Base-by-base conservation (phyloP, 2,888 invertebrate genomes). In the Scaptomyza parva region DNA sequence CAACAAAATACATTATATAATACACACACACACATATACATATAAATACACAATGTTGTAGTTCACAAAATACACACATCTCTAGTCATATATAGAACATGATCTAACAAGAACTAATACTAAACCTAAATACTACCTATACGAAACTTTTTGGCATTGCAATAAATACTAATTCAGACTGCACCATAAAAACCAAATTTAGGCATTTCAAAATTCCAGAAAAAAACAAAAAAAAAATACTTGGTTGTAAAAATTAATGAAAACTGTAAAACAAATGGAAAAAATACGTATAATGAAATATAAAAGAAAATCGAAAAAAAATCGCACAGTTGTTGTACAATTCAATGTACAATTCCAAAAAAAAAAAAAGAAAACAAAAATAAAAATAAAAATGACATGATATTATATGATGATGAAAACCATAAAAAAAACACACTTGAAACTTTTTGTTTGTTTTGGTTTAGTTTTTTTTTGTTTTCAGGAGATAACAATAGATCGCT, bases 161-260 rank as follows among this genome's bases (percentile, higher is more conserved):
- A 77, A 86, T 79, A 57, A 77, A 86, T 80, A 60, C 57, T n/a
- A n/a, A n/a, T 88, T 83, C 86, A 87, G 88, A 88, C 88, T 88
- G 88, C 88, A 88, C 81, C 52, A 35, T 47, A 51, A 30, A 48
- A 62, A n/a, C n/a, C 28, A 63, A 43, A 60, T 77, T 77, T 80
- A 77, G 79, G 79, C 79, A 79, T 79, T 79, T 79, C 69, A 69
- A 77, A 69, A 41, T 50, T 50, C 54, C 62, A 58, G 40, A 50
- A 43, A 57, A 51, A 51, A 55, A 33, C n/a, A n/a, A 26, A 35
- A 53, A 51, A 55, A 44, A 51, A 63, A 52, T 40, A 70, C 65
- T 77, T 68, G 76, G 76, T 77, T 77, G 76, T 76, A 76, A 70
- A 76, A 52, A 60, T 26, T 45, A 40, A 11, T 9, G 11, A 33